phyloP scores from a whole-genome alignment of 2,113 vertebrate genomes.

The Balaenoptera acutorostrata region DNA sequence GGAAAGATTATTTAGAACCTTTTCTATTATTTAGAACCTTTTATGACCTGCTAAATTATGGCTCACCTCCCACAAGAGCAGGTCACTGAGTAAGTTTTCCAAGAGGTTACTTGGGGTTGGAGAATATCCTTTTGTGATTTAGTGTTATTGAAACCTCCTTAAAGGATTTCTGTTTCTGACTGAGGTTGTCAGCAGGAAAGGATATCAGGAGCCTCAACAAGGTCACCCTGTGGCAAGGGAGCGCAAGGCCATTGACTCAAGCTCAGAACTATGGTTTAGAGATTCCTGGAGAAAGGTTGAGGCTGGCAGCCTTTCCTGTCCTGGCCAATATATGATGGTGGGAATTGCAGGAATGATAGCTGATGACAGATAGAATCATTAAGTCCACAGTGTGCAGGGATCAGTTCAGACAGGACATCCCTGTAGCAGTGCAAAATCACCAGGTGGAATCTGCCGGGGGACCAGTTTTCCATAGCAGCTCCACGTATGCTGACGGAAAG shows the following conservation, averaged over 20 bases:
- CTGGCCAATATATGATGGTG: background rate
- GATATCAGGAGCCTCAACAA: background rate
- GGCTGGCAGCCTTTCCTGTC: background rate
- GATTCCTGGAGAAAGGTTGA: background rate
- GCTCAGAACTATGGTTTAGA: background rate
- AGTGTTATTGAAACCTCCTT: background rate
- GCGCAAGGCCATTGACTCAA: background rate
- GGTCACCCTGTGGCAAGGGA: background rate
- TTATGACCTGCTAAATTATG: background rate
- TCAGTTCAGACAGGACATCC: background rate
- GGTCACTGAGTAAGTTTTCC: background rate
- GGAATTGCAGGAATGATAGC: background rate
- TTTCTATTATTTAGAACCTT: background rate
- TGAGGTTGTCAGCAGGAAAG: background rate
- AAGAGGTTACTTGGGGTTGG: background rate
- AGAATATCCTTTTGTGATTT: background rate
- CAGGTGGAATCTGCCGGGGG: background rate
- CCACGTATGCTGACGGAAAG: background rate
- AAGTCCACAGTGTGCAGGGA: background rate
- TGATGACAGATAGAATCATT: background rate
- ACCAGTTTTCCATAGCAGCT: background rate
- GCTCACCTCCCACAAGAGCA: background rate
- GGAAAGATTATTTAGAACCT: background rate
- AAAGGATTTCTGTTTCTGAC: background rate
- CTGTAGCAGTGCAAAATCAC: background rate